Percentiles rank a stretch among this genome's conserved stretches.
phyloP scores from a whole-genome alignment of 2,888 invertebrate species.

The Alentia gelatinosa region DNA sequence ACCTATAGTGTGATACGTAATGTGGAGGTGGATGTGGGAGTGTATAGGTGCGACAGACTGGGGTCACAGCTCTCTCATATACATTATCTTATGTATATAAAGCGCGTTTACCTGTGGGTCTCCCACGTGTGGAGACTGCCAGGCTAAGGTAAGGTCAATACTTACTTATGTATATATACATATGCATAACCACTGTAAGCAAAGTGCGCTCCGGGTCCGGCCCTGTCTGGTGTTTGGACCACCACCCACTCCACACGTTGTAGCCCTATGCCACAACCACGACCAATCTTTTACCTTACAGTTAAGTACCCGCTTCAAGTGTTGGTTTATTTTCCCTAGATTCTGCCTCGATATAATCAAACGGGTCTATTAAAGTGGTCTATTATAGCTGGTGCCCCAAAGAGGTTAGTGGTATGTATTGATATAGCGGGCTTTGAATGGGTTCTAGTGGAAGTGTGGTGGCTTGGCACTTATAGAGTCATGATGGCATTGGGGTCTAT shows the following conservation, averaged over 20 bases:
- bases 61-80: neutral
- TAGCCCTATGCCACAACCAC: neutral
- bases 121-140: neutral
- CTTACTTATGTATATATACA: conserved; percentile 36
- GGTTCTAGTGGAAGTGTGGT: no score
- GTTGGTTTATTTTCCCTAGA: no score
- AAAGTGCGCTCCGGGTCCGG: neutral
- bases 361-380: no score
- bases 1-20: neutral
- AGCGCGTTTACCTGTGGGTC: neutral
- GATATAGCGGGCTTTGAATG: no score
- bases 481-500: no score
- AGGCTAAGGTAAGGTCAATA: conserved; percentile 8
- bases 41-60: neutral
- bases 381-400: no score
- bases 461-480: no score
- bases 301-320: no score
- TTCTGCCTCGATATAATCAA: no score
- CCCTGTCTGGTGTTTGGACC: neutral
- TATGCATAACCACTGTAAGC: conserved; percentile 12
- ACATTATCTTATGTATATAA: conserved; percentile 2
- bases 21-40: neutral
- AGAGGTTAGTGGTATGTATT: no score
- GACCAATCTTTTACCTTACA: no score
- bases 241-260: neutral